Conservation (phyloP, 2,888 invertebrate genomes). For the Augiades crinisus region DNA sequence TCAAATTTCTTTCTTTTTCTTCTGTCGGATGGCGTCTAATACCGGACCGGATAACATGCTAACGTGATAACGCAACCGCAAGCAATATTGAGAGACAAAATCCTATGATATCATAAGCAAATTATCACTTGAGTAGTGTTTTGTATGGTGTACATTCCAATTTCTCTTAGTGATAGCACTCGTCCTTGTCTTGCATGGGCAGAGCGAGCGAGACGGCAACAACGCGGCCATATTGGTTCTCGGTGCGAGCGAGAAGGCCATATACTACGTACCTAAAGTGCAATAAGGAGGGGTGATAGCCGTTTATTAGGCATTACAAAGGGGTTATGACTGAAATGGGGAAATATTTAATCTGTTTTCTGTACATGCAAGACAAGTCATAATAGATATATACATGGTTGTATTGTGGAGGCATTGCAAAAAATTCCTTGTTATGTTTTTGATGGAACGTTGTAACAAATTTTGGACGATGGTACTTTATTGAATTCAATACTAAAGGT, state of each 20-base stretch:
- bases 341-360: too few relatives aligned
- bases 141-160: conserved; percentile 39
- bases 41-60: not conserved
- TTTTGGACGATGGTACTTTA: conserved; percentile 34
- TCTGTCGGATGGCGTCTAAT: not conserved
- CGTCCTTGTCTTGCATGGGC: conserved; percentile 16
- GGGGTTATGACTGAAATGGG: too few relatives aligned
- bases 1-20: not conserved
- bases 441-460: conserved; percentile 27
- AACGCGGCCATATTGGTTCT: not conserved
- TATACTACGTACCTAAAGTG: conserved; percentile 15
- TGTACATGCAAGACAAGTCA: too few relatives aligned
- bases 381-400: too few relatives aligned
- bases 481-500: not conserved
- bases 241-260: conserved; percentile 15
- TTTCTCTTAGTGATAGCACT: conserved; percentile 30
- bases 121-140: conserved; percentile 24
- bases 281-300: conserved; percentile 12
- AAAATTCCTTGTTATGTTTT: conserved; percentile 31
- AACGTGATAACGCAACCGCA: conserved; percentile 3
- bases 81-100: conserved; percentile 27
- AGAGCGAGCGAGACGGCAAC: conserved; percentile 7
- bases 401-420: too few relatives aligned
- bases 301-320: too few relatives aligned
- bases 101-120: conserved; percentile 20